These are phyloP conservation scores for Tipula helvola DNA, from an alignment of 2,888 invertebrate species.

Conservation along the genomic window DNA sequence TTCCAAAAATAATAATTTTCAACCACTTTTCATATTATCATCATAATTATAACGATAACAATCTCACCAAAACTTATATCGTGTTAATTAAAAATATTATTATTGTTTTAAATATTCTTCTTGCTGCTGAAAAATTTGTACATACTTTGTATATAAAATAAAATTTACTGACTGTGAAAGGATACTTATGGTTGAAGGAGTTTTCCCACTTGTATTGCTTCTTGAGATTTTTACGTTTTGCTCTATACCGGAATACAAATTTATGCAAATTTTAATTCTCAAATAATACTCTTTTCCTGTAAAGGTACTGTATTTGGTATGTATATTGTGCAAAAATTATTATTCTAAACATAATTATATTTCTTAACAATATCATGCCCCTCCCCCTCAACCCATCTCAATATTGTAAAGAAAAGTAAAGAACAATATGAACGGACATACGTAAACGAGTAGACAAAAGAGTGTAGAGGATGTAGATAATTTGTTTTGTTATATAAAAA, in stretches of 20 bases:
- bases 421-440: neutral
- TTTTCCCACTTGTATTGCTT: neutral
- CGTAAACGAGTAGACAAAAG: neutral
- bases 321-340: neutral
- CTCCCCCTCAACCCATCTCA: neutral
- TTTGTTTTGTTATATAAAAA: no score
- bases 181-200: neutral
- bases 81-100: neutral
- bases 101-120: neutral
- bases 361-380: neutral
- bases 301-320: neutral
- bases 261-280: neutral
- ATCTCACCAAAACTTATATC: neutral
- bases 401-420: neutral
- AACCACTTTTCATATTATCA: neutral
- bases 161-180: neutral
- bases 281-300: neutral
- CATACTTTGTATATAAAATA: neutral
- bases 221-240: neutral
- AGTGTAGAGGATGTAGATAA: neutral
- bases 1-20: neutral
- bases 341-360: neutral
- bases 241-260: neutral
- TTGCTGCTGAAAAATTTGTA: neutral
- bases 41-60: neutral